Base-by-base conservation (phyloP, 1,140 invertebrate species). In the Lineus longissimus region DNA sequence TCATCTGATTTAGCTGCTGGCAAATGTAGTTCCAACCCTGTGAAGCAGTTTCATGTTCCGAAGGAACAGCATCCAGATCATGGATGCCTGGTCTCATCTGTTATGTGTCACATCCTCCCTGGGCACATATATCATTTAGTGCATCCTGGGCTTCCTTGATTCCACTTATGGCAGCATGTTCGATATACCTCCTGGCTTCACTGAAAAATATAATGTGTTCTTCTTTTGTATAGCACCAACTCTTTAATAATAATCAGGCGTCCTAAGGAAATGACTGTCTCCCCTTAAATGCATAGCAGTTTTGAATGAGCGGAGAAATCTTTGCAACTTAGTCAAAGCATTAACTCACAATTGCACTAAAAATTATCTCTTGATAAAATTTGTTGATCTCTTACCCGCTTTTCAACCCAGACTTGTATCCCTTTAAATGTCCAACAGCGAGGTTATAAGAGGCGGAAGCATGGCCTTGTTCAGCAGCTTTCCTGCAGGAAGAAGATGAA, bases 401-500 rank as follows among this genome's bases (percentile, higher is more conserved):
- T 65, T 76, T 67, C 2, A 84, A 65, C 33, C 74, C 73, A 23
- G 74, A 77, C 33, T 80, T 77, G 54, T 75, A 73, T 1, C 86
- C 85, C 65, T 85, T 83, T 43, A 86, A 70, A 70, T 86, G 85
- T 27, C 84, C 85, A 30, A 86, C 76, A 23, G 85, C 86, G 17
- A 86, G 71, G 70, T 86, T 86, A 70, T 86, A 86, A 13, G 84
- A 75, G 0, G 86, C 84, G 67, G 86, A 83, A 4, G 86, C 80
- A 72, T 86, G 85, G 0, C 86, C 86, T 66, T 86, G 82, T 36
- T 85, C 80, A 9, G 85, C 79, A 9, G 86, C 84, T 75, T 82
- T 83, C 63, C 82, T 83, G 63, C 41, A 70, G 69, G 43, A 33
- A 62, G 61, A 63, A 59, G 13, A 66, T 15, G 29, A 30, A 30